Conservation (phyloP, 2,113 vertebrate genomes). For the Asarcornis scutulata region DNA sequence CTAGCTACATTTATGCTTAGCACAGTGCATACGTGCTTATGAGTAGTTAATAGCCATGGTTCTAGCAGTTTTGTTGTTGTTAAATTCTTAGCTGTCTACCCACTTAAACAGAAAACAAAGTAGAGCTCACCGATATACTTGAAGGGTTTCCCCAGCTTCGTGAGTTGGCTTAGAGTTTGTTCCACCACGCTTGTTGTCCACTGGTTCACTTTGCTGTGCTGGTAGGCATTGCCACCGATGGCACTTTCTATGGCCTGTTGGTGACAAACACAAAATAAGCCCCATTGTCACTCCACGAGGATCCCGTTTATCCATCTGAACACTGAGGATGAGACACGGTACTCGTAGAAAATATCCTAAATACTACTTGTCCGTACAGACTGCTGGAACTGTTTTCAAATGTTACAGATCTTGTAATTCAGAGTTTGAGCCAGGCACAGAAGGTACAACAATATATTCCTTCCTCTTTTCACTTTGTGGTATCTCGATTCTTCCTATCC, state of each 20-base stretch:
- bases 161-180: conserved; percentile 91
- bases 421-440: not conserved
- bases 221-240: conserved; percentile 90
- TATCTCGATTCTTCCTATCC: not conserved
- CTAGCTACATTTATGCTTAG: not conserved
- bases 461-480: not conserved
- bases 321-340: not conserved
- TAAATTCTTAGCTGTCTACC: not conserved
- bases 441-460: not conserved
- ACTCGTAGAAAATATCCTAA: not conserved
- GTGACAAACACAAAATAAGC: not conserved
- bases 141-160: conserved; percentile 93
- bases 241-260: conserved; percentile 86
- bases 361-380: not conserved
- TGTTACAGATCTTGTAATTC: not conserved
- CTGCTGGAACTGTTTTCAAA: not conserved
- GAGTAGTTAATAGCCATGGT: not conserved
- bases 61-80: not conserved
- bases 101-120: not conserved
- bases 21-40: not conserved
- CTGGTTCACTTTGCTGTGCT: conserved; percentile 92
- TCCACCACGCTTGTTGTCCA: conserved; percentile 91
- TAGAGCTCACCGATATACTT: conserved; percentile 90
- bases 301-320: not conserved
- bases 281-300: not conserved